Conservation (phyloP, 2,888 invertebrate genomes). For the Lissocephala sabroskyi region DNA sequence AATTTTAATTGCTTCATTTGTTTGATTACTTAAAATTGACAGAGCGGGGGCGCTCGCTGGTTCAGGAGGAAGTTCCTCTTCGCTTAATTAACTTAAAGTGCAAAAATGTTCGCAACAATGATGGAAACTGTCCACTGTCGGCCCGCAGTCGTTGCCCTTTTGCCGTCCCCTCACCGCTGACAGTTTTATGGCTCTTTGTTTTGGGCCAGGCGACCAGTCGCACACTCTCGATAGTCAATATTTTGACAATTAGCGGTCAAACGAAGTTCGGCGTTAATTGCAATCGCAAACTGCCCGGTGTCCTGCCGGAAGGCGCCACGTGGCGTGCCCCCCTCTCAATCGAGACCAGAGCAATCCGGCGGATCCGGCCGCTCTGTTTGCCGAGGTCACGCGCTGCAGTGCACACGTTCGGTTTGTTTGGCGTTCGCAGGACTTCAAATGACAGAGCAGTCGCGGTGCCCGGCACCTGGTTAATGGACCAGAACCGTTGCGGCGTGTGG, state of each 20-base stretch:
- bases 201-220: neutral
- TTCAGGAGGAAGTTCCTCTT: neutral
- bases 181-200: slow-evolving; percentile 6
- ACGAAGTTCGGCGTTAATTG: slow-evolving; percentile 56
- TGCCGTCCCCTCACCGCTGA: neutral
- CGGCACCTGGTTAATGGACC: slow-evolving; percentile 68
- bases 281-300: slow-evolving; percentile 39
- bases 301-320: slow-evolving; percentile 8
- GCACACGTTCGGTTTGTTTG: slow-evolving; percentile 26
- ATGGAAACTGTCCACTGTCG: neutral
- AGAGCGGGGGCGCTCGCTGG: slow-evolving; percentile 7
- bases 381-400: slow-evolving; percentile 33
- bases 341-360: neutral
- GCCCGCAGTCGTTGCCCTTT: neutral
- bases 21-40: slow-evolving; percentile 27
- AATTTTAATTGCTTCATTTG: slow-evolving; percentile 46
- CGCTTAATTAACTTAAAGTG: slow-evolving; percentile 55
- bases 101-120: slow-evolving; percentile 26
- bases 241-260: slow-evolving; percentile 68
- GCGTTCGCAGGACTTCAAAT: slow-evolving; percentile 20
- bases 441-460: neutral
- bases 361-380: no score
- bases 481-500: slow-evolving; percentile 64
- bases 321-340: slow-evolving; percentile 38
- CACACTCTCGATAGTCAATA: slow-evolving; percentile 54